Conservation (phyloP, 1,140 invertebrate species). For the Stenopsyche tienmushanensis region DNA sequence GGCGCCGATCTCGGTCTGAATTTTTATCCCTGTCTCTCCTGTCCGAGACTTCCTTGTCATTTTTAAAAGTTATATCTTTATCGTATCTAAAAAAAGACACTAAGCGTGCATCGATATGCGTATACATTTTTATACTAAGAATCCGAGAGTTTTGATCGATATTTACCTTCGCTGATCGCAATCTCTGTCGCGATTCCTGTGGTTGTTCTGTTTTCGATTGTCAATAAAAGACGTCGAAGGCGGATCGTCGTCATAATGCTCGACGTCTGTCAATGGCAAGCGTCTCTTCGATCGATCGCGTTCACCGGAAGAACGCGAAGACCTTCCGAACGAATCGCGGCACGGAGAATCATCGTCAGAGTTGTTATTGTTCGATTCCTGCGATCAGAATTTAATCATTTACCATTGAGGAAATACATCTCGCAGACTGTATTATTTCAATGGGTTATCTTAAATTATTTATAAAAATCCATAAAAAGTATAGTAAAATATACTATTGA, state of each 20-base stretch:
- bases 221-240: no score
- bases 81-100: not conserved
- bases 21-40: conserved; percentile 20
- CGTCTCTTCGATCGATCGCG: conserved; percentile 3
- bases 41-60: conserved; percentile 14
- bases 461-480: no score
- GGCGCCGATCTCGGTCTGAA: conserved; percentile 31
- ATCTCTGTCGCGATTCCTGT: no score
- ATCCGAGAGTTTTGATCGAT: no score
- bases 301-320: conserved; percentile 15
- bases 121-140: no score
- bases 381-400: not conserved
- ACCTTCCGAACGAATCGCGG: conserved; percentile 9
- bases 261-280: no score
- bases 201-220: not conserved
- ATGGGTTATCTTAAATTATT: no score
- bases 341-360: conserved; percentile 19
- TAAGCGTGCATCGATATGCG: no score
- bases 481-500: no score
- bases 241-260: no score
- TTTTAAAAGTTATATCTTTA: conserved; percentile 3
- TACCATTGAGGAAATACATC: not conserved
- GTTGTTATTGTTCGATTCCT: conserved; percentile 30
- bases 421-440: not conserved
- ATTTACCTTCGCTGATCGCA: no score